Conservation (phyloP, 2,797 vertebrate genomes). For the Melanotaenia maccullochi region DNA sequence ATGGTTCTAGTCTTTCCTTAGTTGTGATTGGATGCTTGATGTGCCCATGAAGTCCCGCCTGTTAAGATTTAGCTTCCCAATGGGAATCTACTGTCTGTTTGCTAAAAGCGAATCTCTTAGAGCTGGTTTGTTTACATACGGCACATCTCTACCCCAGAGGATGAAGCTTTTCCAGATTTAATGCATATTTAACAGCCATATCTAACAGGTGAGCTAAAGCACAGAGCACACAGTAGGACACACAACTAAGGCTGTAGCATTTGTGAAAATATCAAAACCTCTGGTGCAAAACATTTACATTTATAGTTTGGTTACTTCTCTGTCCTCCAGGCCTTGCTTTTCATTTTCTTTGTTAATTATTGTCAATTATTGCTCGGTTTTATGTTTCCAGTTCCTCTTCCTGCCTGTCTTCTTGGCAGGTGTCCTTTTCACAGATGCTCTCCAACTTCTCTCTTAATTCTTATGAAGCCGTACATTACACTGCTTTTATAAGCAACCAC, state of each 20-base stretch:
- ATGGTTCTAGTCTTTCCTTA: too few relatives aligned
- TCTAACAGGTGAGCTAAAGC: conserved; percentile 52
- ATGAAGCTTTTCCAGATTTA: conserved; percentile 47
- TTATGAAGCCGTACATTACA: conserved; percentile 49
- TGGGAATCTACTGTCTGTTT: too few relatives aligned
- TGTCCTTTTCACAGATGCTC: conserved; percentile 46
- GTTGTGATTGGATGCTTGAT: too few relatives aligned
- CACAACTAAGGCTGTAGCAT: conserved; percentile 3
- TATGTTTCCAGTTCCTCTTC: conserved; percentile 27
- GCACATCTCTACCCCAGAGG: conserved; percentile 31
- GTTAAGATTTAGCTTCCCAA: too few relatives aligned
- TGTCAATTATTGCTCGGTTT: conserved; percentile 14
- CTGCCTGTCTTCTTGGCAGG: conserved; percentile 27
- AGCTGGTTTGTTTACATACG: too few relatives aligned
- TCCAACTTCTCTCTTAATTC: conserved; percentile 47
- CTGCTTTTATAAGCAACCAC: conserved; percentile 52
- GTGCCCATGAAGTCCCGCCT: too few relatives aligned
- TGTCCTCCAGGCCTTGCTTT: not conserved
- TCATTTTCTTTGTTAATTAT: conserved; percentile 11
- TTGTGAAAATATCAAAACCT: conserved; percentile 11
- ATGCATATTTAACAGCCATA: conserved; percentile 67
- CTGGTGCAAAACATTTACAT: not conserved
- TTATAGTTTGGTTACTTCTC: not conserved
- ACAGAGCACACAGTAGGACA: conserved; percentile 3
- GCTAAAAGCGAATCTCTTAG: too few relatives aligned